These are phyloP conservation scores for Eupithecia abbreviata DNA, from an alignment of 2,888 invertebrate genomes.

Conservation along the genomic window DNA sequence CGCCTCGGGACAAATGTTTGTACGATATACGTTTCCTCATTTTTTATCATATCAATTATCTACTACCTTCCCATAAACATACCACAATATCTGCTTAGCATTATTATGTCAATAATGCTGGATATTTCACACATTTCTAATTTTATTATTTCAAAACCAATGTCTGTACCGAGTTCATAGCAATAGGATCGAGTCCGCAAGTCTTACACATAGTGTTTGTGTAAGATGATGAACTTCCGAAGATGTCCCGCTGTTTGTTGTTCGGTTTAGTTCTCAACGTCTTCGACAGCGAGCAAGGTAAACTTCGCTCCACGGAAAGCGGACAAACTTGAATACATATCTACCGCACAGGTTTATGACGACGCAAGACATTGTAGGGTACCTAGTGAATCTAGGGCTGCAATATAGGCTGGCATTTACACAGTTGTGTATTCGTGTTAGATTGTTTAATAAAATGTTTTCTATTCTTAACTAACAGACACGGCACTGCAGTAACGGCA, in stretches of 20 bases:
- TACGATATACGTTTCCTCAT: too few species aligned
- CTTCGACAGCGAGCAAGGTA: neutral
- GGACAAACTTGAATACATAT: neutral
- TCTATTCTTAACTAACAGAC: too few species aligned
- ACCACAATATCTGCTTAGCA: too few species aligned
- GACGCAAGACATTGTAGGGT: neutral
- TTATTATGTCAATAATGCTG: too few species aligned
- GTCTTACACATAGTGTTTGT: neutral
- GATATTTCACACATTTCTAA: too few species aligned
- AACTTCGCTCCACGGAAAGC: neutral
- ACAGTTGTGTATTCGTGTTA: neutral
- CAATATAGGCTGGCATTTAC: neutral
- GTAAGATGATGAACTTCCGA: constrained; percentile 1
- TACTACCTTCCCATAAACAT: too few species aligned
- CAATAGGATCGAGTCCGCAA: neutral
- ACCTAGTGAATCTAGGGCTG: neutral
- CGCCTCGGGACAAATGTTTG: too few species aligned
- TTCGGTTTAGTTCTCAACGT: neutral
- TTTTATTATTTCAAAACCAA: too few species aligned
- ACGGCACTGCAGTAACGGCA: neutral
- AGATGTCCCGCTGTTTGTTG: neutral
- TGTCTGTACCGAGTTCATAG: neutral
- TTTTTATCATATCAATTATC: too few species aligned
- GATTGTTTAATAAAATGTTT: too few species aligned
- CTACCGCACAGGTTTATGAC: neutral